Conservation (phyloP, 2,888 invertebrate genomes). For the Dioctria rufipes region DNA sequence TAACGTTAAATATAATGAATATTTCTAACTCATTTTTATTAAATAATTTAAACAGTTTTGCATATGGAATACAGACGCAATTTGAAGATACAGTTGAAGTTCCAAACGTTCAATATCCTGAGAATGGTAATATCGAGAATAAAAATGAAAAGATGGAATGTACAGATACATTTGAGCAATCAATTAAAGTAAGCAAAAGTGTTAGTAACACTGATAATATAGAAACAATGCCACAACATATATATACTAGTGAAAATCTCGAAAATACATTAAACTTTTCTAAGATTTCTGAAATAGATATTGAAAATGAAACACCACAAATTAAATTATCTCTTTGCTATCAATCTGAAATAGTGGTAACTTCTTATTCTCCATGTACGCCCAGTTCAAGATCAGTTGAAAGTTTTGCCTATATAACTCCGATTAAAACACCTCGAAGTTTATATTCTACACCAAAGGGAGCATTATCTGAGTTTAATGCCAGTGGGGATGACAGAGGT, state of each 20-base stretch:
- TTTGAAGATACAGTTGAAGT: neutral
- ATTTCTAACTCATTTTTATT: slow-evolving; percentile 1
- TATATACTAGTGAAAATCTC: neutral
- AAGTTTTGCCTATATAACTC: slow-evolving; percentile 65
- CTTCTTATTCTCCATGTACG: slow-evolving; percentile 68
- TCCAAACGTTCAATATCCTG: neutral
- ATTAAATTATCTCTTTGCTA: slow-evolving; percentile 58
- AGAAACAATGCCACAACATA: neutral
- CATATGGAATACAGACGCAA: slow-evolving; percentile 5
- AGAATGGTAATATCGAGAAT: too few relatives aligned
- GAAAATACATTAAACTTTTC: neutral
- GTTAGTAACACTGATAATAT: too few relatives aligned
- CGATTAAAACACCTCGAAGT: slow-evolving; percentile 59
- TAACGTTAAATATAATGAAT: slow-evolving; percentile 22
- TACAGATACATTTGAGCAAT: too few relatives aligned
- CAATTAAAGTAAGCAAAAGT: too few relatives aligned
- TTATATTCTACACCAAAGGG: slow-evolving; percentile 64
- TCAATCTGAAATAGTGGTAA: slow-evolving; percentile 67
- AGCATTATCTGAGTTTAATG: slow-evolving; percentile 62
- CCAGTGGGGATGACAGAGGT: slow-evolving; percentile 49
- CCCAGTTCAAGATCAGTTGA: slow-evolving; percentile 65
- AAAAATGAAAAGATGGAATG: too few relatives aligned
- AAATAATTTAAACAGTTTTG: slow-evolving; percentile 35
- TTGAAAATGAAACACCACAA: slow-evolving; percentile 11
- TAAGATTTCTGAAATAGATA: neutral